These are phyloP conservation scores for Penaeus japonicus DNA, from an alignment of 1,140 invertebrate species.

Conservation along the genomic window DNA sequence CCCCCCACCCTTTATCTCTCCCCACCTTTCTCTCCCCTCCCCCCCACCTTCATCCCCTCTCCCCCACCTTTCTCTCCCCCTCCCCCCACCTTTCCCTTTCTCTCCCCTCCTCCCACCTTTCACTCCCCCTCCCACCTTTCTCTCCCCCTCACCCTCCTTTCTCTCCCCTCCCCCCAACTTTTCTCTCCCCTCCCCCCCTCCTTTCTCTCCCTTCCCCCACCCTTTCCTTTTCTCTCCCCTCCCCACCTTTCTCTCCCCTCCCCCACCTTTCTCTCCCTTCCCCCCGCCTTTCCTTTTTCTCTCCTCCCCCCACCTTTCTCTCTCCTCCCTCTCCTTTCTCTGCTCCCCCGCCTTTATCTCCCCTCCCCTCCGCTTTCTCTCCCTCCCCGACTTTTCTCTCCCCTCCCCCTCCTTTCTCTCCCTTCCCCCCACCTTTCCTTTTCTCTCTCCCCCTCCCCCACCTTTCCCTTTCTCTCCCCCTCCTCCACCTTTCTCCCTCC, in stretches of 20 bases:
- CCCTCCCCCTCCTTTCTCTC: too few relatives aligned
- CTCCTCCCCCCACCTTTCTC: too few relatives aligned
- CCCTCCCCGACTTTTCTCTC: not conserved
- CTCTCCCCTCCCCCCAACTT: not conserved
- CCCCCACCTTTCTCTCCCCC: too few relatives aligned
- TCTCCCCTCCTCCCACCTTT: not conserved
- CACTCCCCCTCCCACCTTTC: not conserved
- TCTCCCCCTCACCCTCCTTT: not conserved
- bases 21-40: too few relatives aligned
- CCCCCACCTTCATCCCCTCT: too few relatives aligned
- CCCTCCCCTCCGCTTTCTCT: not conserved
- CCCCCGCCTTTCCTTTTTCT: not conserved
- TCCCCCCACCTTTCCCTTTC: too few relatives aligned
- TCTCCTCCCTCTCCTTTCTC: not conserved
- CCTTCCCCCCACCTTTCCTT: too few relatives aligned
- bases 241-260: not conserved
- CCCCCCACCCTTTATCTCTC: too few relatives aligned
- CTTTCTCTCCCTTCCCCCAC: not conserved
- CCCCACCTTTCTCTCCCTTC: not conserved
- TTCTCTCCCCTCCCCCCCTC: not conserved
- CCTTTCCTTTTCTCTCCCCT: not conserved
- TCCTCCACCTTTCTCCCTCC: too few relatives aligned
- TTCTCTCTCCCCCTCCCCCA: too few relatives aligned
- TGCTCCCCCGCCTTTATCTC: not conserved
- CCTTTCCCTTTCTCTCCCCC: too few relatives aligned